Percentiles rank a stretch among this genome's conserved stretches.
phyloP scores from a whole-genome alignment of 30 jellyfish, hydroid and myxozoan species.

The Pelagia noctiluca region DNA sequence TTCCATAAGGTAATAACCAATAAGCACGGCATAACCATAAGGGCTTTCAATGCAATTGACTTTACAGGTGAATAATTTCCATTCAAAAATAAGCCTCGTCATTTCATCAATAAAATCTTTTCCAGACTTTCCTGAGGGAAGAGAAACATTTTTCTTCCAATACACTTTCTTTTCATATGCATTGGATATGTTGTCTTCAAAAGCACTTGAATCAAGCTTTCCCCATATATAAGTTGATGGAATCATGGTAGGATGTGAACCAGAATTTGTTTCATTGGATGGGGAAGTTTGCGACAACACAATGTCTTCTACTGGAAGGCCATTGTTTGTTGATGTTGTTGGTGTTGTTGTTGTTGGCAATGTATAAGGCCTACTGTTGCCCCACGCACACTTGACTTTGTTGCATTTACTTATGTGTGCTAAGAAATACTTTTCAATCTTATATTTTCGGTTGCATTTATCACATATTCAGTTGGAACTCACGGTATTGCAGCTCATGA shows the following conservation, averaged over 20 bases:
- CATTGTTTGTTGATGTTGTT: background rate
- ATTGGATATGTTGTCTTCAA: background rate
- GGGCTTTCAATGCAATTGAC: constrained; percentile 22
- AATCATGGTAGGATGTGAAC: background rate
- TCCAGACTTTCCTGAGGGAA: constrained; percentile 25
- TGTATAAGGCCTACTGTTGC: background rate
- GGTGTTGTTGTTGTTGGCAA: constrained; percentile 8
- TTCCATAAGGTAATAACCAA: background rate
- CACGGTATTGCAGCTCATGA: constrained; percentile 8
- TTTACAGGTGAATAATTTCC: constrained; percentile 35
- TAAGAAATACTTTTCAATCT: constrained; percentile 14
- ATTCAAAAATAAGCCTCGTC: background rate
- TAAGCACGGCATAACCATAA: constrained; percentile 25
- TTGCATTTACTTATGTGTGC: constrained; percentile 12
- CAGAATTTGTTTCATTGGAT: background rate
- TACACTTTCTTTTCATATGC: background rate
- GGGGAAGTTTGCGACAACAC: constrained; percentile 9
- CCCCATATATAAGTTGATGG: constrained; percentile 6
- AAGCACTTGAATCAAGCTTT: constrained; percentile 17
- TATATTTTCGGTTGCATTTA: constrained; percentile 2
- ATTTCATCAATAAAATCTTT: constrained; percentile 14
- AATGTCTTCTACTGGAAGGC: constrained; percentile 14
- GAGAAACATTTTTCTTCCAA: constrained; percentile 21
- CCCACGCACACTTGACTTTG: background rate
- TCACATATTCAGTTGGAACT: constrained; percentile 10